phyloP scores from a whole-genome alignment of 23 tunicate genomes.

The Oikopleura dioica region DNA sequence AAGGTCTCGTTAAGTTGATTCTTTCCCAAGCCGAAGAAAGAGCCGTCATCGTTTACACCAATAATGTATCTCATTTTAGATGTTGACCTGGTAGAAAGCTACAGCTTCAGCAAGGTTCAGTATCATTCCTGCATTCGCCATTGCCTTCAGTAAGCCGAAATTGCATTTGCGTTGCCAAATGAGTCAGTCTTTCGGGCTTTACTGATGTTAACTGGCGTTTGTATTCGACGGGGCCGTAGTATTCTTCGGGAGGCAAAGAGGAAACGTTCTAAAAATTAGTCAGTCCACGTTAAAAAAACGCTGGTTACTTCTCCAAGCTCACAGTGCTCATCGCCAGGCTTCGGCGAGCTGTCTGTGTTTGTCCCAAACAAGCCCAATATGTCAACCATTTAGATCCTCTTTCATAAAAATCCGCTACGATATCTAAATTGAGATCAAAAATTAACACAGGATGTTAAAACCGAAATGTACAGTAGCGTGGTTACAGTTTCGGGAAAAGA shows the following conservation, averaged over 20 bases:
- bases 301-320: background rate
- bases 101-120: too few species aligned
- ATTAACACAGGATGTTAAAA: background rate
- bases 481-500: background rate
- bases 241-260: background rate
- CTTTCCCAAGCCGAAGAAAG: background rate
- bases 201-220: background rate
- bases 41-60: slow-evolving; percentile 2
- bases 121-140: slow-evolving; percentile 37
- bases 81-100: background rate
- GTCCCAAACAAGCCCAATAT: background rate
- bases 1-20: background rate
- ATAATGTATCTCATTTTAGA: background rate
- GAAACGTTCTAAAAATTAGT: too few species aligned
- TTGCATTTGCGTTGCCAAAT: slow-evolving; percentile 91
- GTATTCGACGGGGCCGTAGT: background rate
- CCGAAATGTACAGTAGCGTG: background rate
- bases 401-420: too few species aligned
- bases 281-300: too few species aligned
- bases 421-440: too few species aligned
- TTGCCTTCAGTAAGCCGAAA: slow-evolving; percentile 85
- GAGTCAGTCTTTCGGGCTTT: slow-evolving; percentile 22
- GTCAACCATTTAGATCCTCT: background rate
- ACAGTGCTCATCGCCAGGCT: background rate
- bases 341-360: background rate